Base-by-base conservation (phyloP, 2,113 vertebrate genomes). In the Myxocyprinus asiaticus region DNA sequence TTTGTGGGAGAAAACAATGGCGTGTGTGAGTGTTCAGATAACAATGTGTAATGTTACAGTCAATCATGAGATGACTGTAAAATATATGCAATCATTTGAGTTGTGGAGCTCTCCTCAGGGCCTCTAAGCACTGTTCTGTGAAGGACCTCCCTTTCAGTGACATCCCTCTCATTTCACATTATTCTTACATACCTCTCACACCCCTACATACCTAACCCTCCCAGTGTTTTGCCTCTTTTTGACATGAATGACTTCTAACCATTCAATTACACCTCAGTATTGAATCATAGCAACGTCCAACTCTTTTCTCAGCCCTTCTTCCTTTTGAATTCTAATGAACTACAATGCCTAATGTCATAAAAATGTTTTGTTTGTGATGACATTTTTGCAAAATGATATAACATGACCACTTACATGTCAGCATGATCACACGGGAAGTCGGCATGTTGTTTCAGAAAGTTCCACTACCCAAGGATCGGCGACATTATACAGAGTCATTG, bases 51-150 rank as follows among this genome's bases (percentile, higher is more conserved):
- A 10, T 56, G 12, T 3, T 43, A 9, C 4, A 53, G 8, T 51
- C 4, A 55, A 33, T 70, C 50, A 43, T 55, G 48, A 55, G 50
- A 33, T 17, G 14, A 42, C 22, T 70, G 68, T 69, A 69, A 69
- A 68, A 68, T 53, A 53, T 69, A 53, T 53, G 50, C 67, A 55
- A 7, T 70, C 50, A 55, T 55, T 22, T 50, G 6, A 33, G 17
- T 42, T 69, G 6, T 42, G 11, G 22, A 70, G n/a, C 17, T 70
- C 42, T 71, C 14, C 51, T 71, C 53, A 0, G 1, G 11, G 50
- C 67, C 8, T 69, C 22, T 51, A 51, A 51, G 50, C 50, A 51
- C 14, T 15, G 12, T 7, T 56, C 22, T 43, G 51, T 55, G 48
- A 55, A 55, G 10, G 43, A 69, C 67, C n/a, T n/a, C n/a, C n/a